Percentiles rank a stretch among this genome's conserved stretches.
Evolutionary conservation across 2,113 vertebrate genomes (phyloP).

Genomic region (Triplophysa dalaica): DNA sequence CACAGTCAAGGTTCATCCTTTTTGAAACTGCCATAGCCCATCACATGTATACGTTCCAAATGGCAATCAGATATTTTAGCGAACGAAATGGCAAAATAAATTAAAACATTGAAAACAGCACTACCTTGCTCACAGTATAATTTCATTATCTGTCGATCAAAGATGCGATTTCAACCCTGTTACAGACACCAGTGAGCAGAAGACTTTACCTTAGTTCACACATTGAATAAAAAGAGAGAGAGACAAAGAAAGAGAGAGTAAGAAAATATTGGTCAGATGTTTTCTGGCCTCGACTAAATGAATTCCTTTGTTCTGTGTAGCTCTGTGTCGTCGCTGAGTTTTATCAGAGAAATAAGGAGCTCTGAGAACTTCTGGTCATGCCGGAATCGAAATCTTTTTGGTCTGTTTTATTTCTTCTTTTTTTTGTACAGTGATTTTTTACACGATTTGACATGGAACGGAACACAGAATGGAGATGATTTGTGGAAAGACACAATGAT

Average conservation of each 20-base stretch:
- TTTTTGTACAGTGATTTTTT: slow-evolving; percentile 35
- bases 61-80: too few relatives aligned
- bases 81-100: too few relatives aligned
- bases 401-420: neutral
- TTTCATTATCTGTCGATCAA: too few relatives aligned
- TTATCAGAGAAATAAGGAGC: neutral
- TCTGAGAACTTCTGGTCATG: neutral
- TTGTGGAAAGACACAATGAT: neutral
- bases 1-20: too few relatives aligned
- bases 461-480: slow-evolving; percentile 9
- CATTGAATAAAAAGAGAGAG: neutral
- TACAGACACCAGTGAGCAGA: neutral
- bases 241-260: slow-evolving; percentile 1
- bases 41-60: neutral
- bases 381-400: neutral
- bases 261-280: slow-evolving; percentile 3
- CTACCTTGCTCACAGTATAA: too few relatives aligned
- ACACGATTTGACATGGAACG: neutral
- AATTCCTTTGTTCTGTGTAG: slow-evolving; percentile 33
- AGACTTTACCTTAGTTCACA: slow-evolving; percentile 13
- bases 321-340: slow-evolving; percentile 23
- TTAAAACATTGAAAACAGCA: too few relatives aligned
- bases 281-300: slow-evolving; percentile 4
- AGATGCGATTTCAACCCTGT: too few relatives aligned
- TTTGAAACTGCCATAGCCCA: neutral